Evolutionary conservation across 1,140 invertebrate species (phyloP), one percentile per base, ranked within the genome.

Genomic region (Trialeurodes vaporariorum): DNA sequence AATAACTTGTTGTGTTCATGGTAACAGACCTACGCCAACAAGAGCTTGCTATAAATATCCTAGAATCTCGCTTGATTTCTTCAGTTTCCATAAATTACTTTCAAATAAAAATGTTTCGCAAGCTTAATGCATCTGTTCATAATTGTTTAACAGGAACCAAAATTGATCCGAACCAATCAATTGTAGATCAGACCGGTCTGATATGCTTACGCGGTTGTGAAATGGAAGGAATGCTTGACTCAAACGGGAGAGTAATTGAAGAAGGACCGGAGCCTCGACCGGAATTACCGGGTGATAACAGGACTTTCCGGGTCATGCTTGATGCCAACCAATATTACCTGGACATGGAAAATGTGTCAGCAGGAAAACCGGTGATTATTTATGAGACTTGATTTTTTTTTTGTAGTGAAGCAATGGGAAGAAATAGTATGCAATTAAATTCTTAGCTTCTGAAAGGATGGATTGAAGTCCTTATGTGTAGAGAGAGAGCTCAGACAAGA

Each of bases 151-250:
- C 72, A 86, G 87, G 87, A 65, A 91, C 90, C 0, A 88, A 88
- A 75, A 93, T 91, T 74, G 88, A 90, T 74, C 86, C 88, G 70
- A 86, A 89, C 70, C 80, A 89, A 61, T 87, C 92, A 11, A 96
- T 98, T 76, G 83, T 94, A 61, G 86, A 91, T 0, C 93, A 97
- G 83, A 92, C 96, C 49, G 94, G 96, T 1, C 81, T 99, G 61
- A 85, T 86, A 0, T 93, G 88, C 76, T 94, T 99, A 0, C 83
- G 98, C 58, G 98, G 98, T 0, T 99, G 98, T 81, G 98, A 99
- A 80, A 88, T 99, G 25, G 96, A 99, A 80, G 97, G 97, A 21
- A 94, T 99, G 92, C 78, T 99, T n/a, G 96, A 98, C 77, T 87
- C 88, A 23, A 91, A 92, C 71, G 97, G 97, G 0, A 85, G 94